These are phyloP conservation scores for Amphiprion percula DNA, from an alignment of 2,113 vertebrate genomes.

Conservation along the genomic window DNA sequence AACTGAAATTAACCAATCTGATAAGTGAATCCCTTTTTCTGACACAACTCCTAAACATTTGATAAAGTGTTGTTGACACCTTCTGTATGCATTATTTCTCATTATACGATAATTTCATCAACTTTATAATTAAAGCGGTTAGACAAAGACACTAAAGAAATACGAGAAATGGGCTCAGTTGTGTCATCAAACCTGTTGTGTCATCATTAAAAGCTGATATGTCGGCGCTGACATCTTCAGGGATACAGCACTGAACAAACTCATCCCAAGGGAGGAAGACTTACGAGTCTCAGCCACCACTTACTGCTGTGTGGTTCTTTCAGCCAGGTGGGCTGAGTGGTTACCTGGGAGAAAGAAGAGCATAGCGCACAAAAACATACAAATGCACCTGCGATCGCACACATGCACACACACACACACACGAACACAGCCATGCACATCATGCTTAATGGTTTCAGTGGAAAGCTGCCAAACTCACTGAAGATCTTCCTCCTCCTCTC, in stretches of 20 bases:
- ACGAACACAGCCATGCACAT: constrained; percentile 21
- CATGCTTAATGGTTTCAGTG: constrained; percentile 73
- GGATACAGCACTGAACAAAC: constrained; percentile 37
- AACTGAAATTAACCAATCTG: no score
- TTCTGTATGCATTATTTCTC: no score
- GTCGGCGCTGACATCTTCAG: constrained; percentile 38
- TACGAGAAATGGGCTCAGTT: not conserved
- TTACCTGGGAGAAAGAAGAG: constrained; percentile 58
- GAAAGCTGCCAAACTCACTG: constrained; percentile 71
- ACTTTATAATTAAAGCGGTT: constrained; percentile 15
- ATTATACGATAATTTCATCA: not conserved
- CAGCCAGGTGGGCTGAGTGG: constrained; percentile 57
- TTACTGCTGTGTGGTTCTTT: constrained; percentile 36
- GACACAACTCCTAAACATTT: no score
- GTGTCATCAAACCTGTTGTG: constrained; percentile 20
- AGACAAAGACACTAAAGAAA: constrained; percentile 27
- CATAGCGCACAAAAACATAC: constrained; percentile 19
- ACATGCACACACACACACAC: constrained; percentile 1
- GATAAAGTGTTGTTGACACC: no score
- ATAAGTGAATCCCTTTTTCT: no score
- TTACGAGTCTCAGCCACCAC: constrained; percentile 23
- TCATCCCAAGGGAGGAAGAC: constrained; percentile 19
- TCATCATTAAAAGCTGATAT: constrained; percentile 40
- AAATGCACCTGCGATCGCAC: constrained; percentile 16
- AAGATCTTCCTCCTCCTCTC: constrained; percentile 24